phyloP scores from a whole-genome alignment of 2,113 vertebrate genomes.

The Tragelaphus buxtoni region DNA sequence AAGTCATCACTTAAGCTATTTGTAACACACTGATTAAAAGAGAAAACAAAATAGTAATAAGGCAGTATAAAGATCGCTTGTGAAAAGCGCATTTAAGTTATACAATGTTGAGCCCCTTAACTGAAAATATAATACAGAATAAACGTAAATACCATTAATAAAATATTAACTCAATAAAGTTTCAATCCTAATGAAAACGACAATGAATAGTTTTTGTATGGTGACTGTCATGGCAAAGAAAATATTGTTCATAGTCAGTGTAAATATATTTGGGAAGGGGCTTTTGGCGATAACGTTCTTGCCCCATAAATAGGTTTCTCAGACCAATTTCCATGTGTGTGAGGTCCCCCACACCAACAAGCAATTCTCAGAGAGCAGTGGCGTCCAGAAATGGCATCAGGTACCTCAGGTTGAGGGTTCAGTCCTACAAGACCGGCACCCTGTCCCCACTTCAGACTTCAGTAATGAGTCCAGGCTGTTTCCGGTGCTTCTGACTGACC shows the following conservation, averaged over 20 bases:
- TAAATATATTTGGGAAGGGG: background rate
- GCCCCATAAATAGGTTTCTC: background rate
- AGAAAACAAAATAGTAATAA: background rate
- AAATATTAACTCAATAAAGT: background rate
- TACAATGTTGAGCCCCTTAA: background rate
- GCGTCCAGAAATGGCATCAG: background rate
- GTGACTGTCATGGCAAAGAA: background rate
- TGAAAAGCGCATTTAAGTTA: background rate
- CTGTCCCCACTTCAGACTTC: background rate
- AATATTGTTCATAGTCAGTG: background rate
- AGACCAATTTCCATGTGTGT: background rate
- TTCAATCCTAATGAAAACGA: background rate
- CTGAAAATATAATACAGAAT: conserved; percentile 28
- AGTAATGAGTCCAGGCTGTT: background rate
- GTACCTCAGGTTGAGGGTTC: background rate
- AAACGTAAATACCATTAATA: background rate
- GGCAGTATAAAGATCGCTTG: background rate
- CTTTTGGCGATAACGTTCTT: background rate
- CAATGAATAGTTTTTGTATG: background rate
- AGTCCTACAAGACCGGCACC: background rate
- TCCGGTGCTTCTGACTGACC: background rate
- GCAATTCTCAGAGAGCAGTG: background rate
- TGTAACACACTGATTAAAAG: background rate
- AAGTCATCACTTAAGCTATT: background rate
- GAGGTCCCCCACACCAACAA: background rate